Conservation (phyloP, 2,888 invertebrate species). For the Ophioninae sp. region DNA sequence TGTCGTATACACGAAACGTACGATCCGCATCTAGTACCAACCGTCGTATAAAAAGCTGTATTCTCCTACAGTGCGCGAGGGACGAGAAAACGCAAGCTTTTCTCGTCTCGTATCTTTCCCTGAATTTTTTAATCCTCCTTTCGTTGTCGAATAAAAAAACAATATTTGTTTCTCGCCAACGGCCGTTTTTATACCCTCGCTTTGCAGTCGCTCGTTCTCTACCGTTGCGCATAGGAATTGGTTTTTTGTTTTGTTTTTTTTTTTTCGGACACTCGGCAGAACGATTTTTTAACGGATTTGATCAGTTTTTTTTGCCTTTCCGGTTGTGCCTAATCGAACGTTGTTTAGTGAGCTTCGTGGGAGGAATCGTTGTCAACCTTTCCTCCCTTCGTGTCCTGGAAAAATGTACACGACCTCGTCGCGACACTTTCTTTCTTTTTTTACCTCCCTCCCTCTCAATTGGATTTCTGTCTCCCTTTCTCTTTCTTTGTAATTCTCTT, state of each 20-base stretch:
- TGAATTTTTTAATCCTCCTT: conserved; percentile 3
- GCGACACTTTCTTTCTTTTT: neutral
- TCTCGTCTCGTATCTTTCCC: conserved; percentile 13
- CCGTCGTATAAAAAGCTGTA: conserved; percentile 3
- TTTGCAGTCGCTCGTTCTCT: conserved; percentile 1
- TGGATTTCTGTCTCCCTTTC: neutral
- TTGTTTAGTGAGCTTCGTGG: neutral
- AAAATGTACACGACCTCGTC: conserved; percentile 24
- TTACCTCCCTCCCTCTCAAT: neutral
- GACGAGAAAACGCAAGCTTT: conserved; percentile 40
- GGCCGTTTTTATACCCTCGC: neutral
- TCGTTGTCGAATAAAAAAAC: neutral
- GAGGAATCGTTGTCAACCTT: neutral
- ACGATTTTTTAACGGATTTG: neutral
- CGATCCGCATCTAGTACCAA: neutral
- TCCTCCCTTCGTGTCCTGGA: neutral
- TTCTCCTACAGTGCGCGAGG: conserved; percentile 44
- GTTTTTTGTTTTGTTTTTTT: neutral
- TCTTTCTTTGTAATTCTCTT: neutral
- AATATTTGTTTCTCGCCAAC: neutral
- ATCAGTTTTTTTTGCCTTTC: neutral
- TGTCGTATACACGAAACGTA: no score
- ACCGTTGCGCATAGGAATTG: neutral
- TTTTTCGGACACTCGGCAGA: neutral
- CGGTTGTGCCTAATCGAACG: no score